A percentile compares a stretch with the other conserved stretches of the same genome.
Conservation (phyloP, 2,797 vertebrate genomes). For the Strix occidentalis region DNA sequence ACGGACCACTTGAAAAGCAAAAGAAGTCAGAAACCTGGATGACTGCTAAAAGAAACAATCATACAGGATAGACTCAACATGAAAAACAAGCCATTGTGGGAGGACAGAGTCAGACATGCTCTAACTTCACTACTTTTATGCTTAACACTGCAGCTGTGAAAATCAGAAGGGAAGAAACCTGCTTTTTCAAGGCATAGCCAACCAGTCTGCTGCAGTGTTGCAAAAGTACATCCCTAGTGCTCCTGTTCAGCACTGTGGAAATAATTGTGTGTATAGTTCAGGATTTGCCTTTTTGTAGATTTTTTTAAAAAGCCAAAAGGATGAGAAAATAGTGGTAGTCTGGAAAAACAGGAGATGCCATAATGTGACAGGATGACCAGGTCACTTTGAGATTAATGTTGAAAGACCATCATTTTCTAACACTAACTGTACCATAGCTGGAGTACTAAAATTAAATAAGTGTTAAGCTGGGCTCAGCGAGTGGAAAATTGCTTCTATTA, state of each 20-base stretch:
- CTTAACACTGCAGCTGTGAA: background rate
- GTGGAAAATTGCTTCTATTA: background rate
- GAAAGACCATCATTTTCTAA: background rate
- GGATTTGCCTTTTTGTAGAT: background rate
- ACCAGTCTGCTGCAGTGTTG: background rate
- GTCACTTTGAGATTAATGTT: background rate
- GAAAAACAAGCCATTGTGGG: background rate
- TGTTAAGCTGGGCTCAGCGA: background rate
- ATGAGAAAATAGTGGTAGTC: background rate
- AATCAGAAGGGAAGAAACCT: constrained; percentile 8
- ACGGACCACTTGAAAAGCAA: background rate
- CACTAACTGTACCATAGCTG: background rate
- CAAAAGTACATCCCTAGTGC: background rate
- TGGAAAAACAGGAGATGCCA: background rate
- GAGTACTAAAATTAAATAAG: background rate
- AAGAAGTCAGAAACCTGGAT: background rate
- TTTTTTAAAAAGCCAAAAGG: background rate
- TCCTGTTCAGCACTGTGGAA: background rate
- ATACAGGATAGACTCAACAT: background rate
- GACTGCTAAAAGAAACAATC: background rate
- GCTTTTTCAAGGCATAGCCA: background rate
- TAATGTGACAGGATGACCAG: background rate
- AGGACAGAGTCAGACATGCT: background rate
- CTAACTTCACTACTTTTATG: constrained; percentile 2
- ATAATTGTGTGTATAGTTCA: background rate